Conservation (phyloP, 2,888 invertebrate species). For the Notodonta ziczac region DNA sequence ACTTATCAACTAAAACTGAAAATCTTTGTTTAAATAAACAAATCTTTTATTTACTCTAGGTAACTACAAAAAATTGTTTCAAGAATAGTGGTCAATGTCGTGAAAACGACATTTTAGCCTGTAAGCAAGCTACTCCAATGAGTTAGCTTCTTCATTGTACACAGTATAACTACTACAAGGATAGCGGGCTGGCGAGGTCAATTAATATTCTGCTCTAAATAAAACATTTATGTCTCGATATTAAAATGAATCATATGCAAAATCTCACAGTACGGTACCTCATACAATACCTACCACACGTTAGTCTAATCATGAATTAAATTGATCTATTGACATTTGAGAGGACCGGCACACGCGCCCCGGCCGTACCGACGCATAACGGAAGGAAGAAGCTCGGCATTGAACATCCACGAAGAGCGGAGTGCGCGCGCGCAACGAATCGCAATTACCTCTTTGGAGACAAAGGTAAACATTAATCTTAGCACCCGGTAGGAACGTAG, state of each 20-base stretch:
- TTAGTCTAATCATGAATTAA: conserved; percentile 41
- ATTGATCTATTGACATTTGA: conserved; percentile 58
- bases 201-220: not conserved
- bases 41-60: not conserved
- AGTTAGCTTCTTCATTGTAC: too few species aligned
- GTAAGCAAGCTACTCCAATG: too few species aligned
- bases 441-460: conserved; percentile 36
- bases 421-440: conserved; percentile 47
- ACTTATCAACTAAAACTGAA: not conserved
- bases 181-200: too few species aligned
- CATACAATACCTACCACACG: conserved; percentile 9
- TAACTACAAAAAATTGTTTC: too few species aligned
- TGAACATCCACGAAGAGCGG: conserved; percentile 46
- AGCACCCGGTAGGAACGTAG: conserved; percentile 14
- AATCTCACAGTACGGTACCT: conserved; percentile 25
- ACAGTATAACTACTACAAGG: too few species aligned
- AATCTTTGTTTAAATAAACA: not conserved
- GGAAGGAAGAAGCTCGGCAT: conserved; percentile 70
- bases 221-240: not conserved
- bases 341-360: conserved; percentile 39
- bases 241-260: conserved; percentile 2
- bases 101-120: too few species aligned
- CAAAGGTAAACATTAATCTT: conserved; percentile 26
- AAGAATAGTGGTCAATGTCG: too few species aligned
- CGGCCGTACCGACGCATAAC: conserved; percentile 48